Percentiles rank a stretch among this genome's conserved stretches.
These are phyloP conservation scores for Chrysolina americana DNA, from an alignment of 2,888 invertebrate species.

Conservation along the genomic window DNA sequence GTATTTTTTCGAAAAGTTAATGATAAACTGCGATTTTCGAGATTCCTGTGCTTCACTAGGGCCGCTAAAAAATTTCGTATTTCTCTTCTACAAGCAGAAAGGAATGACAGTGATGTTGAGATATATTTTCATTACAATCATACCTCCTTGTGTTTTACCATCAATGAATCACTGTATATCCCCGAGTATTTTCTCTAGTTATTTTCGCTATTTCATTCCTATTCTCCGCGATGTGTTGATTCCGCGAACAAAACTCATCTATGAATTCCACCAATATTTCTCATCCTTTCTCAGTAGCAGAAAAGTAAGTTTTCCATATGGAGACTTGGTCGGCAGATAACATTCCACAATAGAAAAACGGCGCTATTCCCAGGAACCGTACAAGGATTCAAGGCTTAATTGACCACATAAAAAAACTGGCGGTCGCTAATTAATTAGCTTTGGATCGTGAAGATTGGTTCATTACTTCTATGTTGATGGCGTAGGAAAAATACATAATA, in stretches of 20 bases:
- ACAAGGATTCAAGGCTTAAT: slow-evolving; percentile 51
- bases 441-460: slow-evolving; percentile 40
- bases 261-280: slow-evolving; percentile 24
- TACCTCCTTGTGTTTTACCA: too few species aligned
- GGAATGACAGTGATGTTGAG: too few species aligned
- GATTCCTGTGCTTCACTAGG: too few species aligned
- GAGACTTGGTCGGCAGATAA: slow-evolving; percentile 23
- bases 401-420: slow-evolving; percentile 43
- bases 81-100: too few species aligned
- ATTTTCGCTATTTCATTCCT: background rate
- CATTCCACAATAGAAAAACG: slow-evolving; percentile 38
- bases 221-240: background rate
- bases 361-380: slow-evolving; percentile 49
- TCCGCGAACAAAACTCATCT: slow-evolving; percentile 15
- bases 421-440: slow-evolving; percentile 49
- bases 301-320: slow-evolving; percentile 18
- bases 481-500: slow-evolving; percentile 35
- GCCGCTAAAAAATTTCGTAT: too few species aligned
- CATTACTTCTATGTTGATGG: slow-evolving; percentile 45
- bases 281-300: slow-evolving; percentile 12
- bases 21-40: too few species aligned
- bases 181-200: background rate
- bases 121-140: too few species aligned
- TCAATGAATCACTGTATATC: background rate
- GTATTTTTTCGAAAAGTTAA: too few species aligned